Conservation (phyloP, 2,797 vertebrate species). For the Pseudomugil tenellus region DNA sequence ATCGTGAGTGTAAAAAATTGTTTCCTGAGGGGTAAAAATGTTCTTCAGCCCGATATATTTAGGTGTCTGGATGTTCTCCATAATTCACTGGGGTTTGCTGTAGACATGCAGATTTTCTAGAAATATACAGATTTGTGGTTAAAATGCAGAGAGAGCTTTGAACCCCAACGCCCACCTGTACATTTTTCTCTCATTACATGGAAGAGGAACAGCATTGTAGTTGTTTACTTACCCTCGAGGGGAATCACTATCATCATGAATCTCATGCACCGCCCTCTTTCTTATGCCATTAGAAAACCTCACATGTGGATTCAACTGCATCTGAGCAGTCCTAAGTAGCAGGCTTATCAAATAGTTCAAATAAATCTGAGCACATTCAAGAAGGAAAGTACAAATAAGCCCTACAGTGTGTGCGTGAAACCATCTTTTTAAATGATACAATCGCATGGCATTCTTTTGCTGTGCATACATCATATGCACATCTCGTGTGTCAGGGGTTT, state of each 20-base stretch:
- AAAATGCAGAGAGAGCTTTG: conserved; percentile 33
- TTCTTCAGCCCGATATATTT: conserved; percentile 28
- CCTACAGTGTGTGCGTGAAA: neutral
- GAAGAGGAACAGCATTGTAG: conserved; percentile 24
- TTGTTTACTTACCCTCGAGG: conserved; percentile 53
- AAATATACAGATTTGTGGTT: conserved; percentile 47
- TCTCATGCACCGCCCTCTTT: conserved; percentile 17
- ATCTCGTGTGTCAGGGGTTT: conserved; percentile 15
- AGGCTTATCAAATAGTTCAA: conserved; percentile 5
- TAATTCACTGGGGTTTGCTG: conserved; percentile 27
- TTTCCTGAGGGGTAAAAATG: conserved; percentile 14
- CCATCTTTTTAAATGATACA: neutral
- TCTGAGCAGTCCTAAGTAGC: neutral
- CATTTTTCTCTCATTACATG: conserved; percentile 27
- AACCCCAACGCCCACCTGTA: conserved; percentile 10
- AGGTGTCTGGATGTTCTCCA: conserved; percentile 6
- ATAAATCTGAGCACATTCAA: conserved; percentile 15
- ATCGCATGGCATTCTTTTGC: neutral
- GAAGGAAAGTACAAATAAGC: neutral
- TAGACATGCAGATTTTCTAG: conserved; percentile 24
- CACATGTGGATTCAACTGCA: conserved; percentile 3
- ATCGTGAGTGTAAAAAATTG: conserved; percentile 13
- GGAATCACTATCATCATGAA: conserved; percentile 25
- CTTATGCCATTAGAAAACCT: conserved; percentile 10
- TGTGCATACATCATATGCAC: neutral